phyloP scores from a whole-genome alignment of 2,113 vertebrate genomes.

The Copsychus sechellarum region DNA sequence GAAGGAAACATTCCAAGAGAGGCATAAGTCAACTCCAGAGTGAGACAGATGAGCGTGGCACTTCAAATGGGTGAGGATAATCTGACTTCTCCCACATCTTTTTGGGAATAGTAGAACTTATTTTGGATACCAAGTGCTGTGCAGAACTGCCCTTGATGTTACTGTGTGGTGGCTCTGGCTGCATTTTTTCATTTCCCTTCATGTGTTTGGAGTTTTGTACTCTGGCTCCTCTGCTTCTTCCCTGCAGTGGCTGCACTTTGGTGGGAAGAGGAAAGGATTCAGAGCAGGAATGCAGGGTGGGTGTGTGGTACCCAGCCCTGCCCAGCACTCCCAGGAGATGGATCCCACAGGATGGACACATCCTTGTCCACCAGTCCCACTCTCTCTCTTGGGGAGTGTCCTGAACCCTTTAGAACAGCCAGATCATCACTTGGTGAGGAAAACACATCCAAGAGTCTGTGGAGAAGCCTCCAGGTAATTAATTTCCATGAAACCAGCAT shows the following conservation, averaged over 20 bases:
- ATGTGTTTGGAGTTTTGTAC: background rate
- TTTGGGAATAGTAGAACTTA: background rate
- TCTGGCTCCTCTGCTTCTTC: background rate
- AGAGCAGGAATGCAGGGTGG: background rate
- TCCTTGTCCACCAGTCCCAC: background rate
- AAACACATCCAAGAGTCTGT: background rate
- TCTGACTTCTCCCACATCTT: background rate
- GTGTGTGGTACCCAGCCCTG: background rate
- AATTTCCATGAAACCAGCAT: accelerated
- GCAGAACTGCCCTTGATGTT: background rate
- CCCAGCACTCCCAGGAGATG: background rate
- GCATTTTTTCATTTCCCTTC: background rate
- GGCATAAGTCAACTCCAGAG: background rate
- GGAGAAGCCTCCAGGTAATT: background rate
- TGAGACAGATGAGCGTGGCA: background rate
- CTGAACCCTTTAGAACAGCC: background rate
- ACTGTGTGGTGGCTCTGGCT: background rate
- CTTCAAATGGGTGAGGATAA: background rate
- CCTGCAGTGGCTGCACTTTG: background rate
- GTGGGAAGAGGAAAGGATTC: background rate
- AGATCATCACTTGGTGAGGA: background rate
- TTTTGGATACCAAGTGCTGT: background rate
- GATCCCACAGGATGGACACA: background rate
- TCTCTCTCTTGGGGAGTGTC: accelerated
- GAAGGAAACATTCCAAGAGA: background rate